Percentiles rank a stretch among this genome's conserved stretches.
phyloP scores from a whole-genome alignment of 2,113 vertebrate species.

The Drymodes brunneopygia region DNA sequence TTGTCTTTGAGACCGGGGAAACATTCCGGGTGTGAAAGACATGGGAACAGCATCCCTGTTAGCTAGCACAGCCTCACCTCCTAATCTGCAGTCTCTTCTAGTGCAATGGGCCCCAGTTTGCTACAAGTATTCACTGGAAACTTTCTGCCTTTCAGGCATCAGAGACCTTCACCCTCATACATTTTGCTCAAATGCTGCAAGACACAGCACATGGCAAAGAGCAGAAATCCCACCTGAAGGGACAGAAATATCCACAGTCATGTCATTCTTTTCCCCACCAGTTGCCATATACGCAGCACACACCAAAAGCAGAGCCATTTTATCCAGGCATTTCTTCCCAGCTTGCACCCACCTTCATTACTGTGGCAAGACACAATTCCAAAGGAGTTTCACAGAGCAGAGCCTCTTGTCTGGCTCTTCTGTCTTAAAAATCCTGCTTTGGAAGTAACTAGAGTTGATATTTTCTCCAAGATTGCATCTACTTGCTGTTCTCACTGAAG shows the following conservation, averaged over 20 bases:
- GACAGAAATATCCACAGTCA: background rate
- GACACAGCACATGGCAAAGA: background rate
- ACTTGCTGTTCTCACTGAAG: background rate
- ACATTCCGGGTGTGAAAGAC: background rate
- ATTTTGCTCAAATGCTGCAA: background rate
- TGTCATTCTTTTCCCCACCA: background rate
- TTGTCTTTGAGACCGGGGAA: background rate
- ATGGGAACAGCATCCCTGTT: background rate
- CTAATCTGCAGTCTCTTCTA: background rate
- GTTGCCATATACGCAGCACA: background rate
- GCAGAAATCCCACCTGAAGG: background rate
- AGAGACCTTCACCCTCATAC: background rate
- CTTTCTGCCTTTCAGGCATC: background rate
- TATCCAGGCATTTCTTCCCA: background rate
- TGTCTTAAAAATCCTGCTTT: background rate
- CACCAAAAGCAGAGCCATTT: background rate
- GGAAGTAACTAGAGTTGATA: background rate
- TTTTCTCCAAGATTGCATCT: background rate
- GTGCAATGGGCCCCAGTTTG: background rate
- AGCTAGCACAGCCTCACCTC: background rate
- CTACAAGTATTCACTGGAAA: background rate
- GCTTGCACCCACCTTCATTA: background rate
- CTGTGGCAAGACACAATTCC: background rate
- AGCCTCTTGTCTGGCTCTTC: background rate
- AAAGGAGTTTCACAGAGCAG: background rate